Base-by-base conservation (phyloP, 2,113 vertebrate genomes). In the Anolis carolinensis region DNA sequence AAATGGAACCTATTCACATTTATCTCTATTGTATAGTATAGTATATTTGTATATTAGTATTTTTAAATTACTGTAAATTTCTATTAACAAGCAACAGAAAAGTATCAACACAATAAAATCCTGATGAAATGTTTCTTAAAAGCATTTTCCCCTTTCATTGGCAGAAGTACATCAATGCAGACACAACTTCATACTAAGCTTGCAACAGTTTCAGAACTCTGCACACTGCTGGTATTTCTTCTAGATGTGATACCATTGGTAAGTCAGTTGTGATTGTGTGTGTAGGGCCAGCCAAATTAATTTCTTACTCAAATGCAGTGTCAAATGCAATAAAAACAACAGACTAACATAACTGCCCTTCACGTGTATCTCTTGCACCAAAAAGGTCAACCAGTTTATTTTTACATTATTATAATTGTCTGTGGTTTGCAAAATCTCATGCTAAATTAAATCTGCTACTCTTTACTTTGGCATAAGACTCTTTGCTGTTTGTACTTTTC, bases 221-320 rank as follows among this genome's bases (percentile, higher is more conserved):
- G 98, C 83, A 96, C 89, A 0, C 97, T 99, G 36, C 93, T 99
- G 1, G 97, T 98, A 68, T 99, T 99, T 89, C 97, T 99, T 10
- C 96, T 99, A 73, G 98, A 99, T 0, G 97, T 99, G 65, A 97
- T 99, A 81, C 98, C 98, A 91, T 91, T 99, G 98, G 99, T 99
- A 95, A 95, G 95, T 84, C 74, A 73, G 30, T 25, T 21, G 67
- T 7, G 20, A 71, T 25, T 48, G 14, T 44, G n/a, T 72, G 9
- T 62, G 14, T 55, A 30, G 52, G 71, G 18, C 27, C 36, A 23
- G 34, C 6, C 52, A 59, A 9, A 23, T 68, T 68, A 68, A 68
- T 68, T 68, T 30, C 25, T 30, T 30, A 27, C 65, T 68, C 30
- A 59, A 59, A 59, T 18, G 18, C 55, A 59, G 14, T 59, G 13